Base-by-base conservation (phyloP, 2,797 vertebrate genomes). In the Lutjanus argentimaculatus region DNA sequence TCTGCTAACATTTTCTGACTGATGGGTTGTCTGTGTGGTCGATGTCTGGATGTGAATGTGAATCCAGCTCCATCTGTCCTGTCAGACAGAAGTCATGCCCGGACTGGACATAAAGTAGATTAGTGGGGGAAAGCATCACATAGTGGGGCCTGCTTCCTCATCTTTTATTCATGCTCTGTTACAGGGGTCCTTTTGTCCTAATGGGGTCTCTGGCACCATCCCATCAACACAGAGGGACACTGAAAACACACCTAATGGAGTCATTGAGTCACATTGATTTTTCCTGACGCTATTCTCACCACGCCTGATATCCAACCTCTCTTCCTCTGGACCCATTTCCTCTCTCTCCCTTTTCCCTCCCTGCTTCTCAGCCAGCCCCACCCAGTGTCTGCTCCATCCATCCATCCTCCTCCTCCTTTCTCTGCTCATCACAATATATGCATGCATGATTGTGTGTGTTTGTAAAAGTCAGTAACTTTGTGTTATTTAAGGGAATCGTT, bases 231-330 rank as follows among this genome's bases (percentile, higher is more conserved):
- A 76, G 55, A 87, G 86, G 88, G 87, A 93, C 90, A 94, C 68
- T 80, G 76, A 88, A 93, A 90, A 94, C 89, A 90, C 77, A 90
- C 86, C 86, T 94, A 95, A 95, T 95, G 93, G 92, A 92, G 91
- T 81, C 84, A 94, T 72, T 78, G 89, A 94, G 84, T 93, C 80
- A 85, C 88, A 96, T 96, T 94, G 96, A 96, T 96, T 96, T 95
- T 94, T 93, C 88, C 91, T 88, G 82, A 83, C 67, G 81, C 92
- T 90, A 65, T 82, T 85, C 78, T 89, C 74, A 48, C 81, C 64
- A 76, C 46, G 71, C 62, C 83, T 82, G 88, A 91, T 75, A 88
- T 72, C 69, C 84, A 83, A 55, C 78, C 87, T 83, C 87, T 83
- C 77, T 59, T 80, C 65, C 90, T 90, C 70, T 83, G 69, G 58